A percentile compares a stretch with the other conserved stretches of the same genome.
phyloP scores from a whole-genome alignment of 2,888 invertebrate species.

The Scrobipalpa costella region DNA sequence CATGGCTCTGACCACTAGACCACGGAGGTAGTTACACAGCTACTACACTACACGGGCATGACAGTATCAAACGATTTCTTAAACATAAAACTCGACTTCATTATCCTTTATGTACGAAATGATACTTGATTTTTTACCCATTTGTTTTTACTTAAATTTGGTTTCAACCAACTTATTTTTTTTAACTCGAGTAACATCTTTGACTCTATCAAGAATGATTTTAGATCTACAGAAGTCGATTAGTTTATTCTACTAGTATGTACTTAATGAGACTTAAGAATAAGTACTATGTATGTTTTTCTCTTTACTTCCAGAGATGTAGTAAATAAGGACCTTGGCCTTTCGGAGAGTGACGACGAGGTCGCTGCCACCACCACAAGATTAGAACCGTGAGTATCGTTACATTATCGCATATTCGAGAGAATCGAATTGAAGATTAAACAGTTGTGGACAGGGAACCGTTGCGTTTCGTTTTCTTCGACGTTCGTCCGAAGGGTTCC shows the following conservation, averaged over 20 bases:
- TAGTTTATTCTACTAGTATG: conserved; percentile 7
- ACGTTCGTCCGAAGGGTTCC: too few relatives aligned
- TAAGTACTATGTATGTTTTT: background rate
- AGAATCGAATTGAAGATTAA: background rate
- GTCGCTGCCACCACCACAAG: conserved; percentile 63
- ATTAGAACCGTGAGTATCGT: conserved; percentile 67
- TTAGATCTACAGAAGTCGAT: background rate
- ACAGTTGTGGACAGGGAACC: too few relatives aligned
- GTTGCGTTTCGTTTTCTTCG: too few relatives aligned
- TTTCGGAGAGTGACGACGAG: conserved; percentile 92
- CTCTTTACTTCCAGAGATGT: conserved; percentile 54
- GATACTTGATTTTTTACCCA: conserved; percentile 14
- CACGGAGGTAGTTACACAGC: conserved; percentile 65
- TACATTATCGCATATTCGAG: background rate
- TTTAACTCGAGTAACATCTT: background rate
- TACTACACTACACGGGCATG: conserved; percentile 9
- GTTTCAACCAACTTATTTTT: background rate
- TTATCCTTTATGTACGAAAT: conserved; percentile 8
- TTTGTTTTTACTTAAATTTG: conserved; percentile 4
- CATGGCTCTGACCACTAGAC: too few relatives aligned
- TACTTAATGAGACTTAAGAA: background rate
- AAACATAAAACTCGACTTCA: background rate
- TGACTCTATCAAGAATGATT: too few relatives aligned
- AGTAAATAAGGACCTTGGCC: conserved; percentile 84
- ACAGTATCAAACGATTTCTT: conserved; percentile 18